Evolutionary conservation across 92 coral and sea anemone genomes (phyloP).

Genomic region (Montipora capitata): DNA sequence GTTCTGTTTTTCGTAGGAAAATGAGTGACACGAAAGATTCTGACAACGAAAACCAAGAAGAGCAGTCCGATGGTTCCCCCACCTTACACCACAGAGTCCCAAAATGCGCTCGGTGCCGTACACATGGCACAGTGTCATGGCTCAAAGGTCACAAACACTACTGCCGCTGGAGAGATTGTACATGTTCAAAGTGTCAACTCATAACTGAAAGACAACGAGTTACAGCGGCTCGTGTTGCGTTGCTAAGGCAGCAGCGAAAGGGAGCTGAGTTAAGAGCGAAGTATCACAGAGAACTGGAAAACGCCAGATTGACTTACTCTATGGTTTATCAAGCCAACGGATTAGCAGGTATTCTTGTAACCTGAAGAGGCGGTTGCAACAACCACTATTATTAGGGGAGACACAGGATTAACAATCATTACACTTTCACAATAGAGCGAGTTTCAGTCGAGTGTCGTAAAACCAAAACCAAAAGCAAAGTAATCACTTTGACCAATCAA

Average conservation of each 20-base stretch:
- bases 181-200: constrained; percentile 95
- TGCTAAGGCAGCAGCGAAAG: constrained; percentile 96
- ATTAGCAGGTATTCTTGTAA: constrained; percentile 38
- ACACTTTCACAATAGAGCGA: too few species aligned
- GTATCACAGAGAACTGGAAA: constrained; percentile 89
- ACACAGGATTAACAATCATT: too few species aligned
- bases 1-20: neutral
- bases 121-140: constrained; percentile 98
- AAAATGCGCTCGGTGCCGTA: constrained; percentile 99
- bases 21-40: constrained; percentile 83
- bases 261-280: constrained; percentile 91
- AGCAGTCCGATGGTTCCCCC: constrained; percentile 68
- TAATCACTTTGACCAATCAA: too few species aligned
- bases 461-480: too few species aligned
- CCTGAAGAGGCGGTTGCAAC: too few species aligned
- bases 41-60: constrained; percentile 69
- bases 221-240: constrained; percentile 98
- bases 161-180: constrained; percentile 99
- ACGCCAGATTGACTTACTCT: constrained; percentile 85
- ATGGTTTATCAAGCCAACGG: constrained; percentile 87
- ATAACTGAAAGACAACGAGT: constrained; percentile 97
- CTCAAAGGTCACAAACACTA: constrained; percentile 99
- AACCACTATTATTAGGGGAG: too few species aligned
- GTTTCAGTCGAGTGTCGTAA: too few species aligned
- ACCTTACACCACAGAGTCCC: constrained; percentile 89